A percentile compares a stretch with the other conserved stretches of the same genome.
Evolutionary conservation across 2,113 vertebrate species (phyloP).

Genomic region (Microtus ochrogaster): DNA sequence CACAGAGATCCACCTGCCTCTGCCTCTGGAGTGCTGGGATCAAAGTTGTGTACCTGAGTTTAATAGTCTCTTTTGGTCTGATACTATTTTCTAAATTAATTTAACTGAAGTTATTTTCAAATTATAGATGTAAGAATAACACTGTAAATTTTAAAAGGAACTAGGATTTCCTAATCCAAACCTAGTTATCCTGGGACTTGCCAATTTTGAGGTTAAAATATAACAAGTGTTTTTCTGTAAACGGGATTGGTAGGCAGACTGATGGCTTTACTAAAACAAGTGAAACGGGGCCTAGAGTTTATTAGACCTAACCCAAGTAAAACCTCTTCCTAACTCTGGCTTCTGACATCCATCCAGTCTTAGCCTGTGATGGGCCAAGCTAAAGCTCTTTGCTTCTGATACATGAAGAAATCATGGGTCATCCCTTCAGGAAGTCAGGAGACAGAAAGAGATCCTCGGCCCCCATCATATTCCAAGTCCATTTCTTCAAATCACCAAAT

Average conservation of each 20-base stretch:
- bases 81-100: background rate
- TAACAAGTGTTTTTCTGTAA: background rate
- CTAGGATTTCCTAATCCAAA: conserved; percentile 15
- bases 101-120: conserved; percentile 25
- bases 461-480: background rate
- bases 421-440: background rate
- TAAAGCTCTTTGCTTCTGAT: background rate
- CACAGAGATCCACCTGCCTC: background rate
- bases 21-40: background rate
- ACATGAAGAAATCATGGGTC: background rate
- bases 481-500: background rate
- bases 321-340: background rate
- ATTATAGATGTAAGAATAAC: background rate
- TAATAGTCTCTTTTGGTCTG: background rate
- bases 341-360: background rate
- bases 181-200: background rate
- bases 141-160: conserved; percentile 5
- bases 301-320: background rate
- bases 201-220: background rate
- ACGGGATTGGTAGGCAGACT: background rate
- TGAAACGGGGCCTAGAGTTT: background rate
- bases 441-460: background rate
- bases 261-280: background rate
- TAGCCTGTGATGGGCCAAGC: background rate
- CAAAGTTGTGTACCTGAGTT: background rate